Percentiles rank a stretch among this genome's conserved stretches.
Conservation (phyloP, 2,113 vertebrate species). For the Salvator merianae region DNA sequence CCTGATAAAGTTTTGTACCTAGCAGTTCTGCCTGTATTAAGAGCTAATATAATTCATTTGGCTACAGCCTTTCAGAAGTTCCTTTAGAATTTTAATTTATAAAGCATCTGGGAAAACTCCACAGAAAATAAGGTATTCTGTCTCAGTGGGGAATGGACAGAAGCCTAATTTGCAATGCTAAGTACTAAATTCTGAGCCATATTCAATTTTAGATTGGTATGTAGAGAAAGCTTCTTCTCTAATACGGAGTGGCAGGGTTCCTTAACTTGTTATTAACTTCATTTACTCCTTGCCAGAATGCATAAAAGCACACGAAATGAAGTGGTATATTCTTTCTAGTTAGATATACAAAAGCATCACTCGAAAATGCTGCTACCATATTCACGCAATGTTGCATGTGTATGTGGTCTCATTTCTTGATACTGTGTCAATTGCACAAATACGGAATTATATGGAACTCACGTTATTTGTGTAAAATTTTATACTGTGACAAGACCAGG, state of each 20-base stretch:
- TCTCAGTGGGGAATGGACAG: constrained; percentile 34
- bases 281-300: constrained; percentile 41
- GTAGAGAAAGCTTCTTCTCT: constrained; percentile 24
- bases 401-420: constrained; percentile 31
- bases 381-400: background rate
- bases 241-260: constrained; percentile 19
- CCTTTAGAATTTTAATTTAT: constrained; percentile 35
- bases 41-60: constrained; percentile 28
- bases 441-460: constrained; percentile 34
- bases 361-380: background rate
- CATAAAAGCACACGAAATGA: background rate
- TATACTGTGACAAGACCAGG: background rate
- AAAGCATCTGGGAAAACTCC: constrained; percentile 28
- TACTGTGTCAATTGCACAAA: constrained; percentile 22
- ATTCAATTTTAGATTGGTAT: constrained; percentile 26
- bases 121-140: background rate
- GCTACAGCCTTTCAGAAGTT: constrained; percentile 26
- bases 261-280: constrained; percentile 45
- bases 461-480: constrained; percentile 22
- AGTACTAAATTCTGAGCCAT: constrained; percentile 12
- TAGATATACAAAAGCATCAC: constrained; percentile 11
- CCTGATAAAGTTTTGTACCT: background rate
- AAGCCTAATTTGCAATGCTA: constrained; percentile 36
- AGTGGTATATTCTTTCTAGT: constrained; percentile 22
- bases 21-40: constrained; percentile 8